Evolutionary conservation across 2,113 vertebrate genomes (phyloP).

Genomic region (Crotalus helleri): DNA sequence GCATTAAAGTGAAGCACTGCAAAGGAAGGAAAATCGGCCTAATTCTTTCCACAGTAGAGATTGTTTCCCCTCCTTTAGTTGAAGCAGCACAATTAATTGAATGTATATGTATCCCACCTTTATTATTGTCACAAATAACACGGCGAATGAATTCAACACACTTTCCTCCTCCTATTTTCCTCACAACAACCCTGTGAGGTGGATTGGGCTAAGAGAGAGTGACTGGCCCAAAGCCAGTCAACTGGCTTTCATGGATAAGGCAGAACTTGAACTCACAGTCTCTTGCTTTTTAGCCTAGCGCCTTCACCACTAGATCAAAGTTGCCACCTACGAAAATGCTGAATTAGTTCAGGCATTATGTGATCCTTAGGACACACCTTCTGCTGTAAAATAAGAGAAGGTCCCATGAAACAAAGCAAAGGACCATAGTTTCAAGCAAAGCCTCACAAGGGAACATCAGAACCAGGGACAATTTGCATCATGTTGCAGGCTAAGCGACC

Average conservation of each 20-base stretch:
- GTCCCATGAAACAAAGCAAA: no score
- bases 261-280: not conserved
- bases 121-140: not conserved
- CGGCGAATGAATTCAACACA: not conserved
- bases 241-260: not conserved
- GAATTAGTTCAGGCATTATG: not conserved
- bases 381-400: not conserved
- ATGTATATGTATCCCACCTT: not conserved
- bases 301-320: not conserved
- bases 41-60: not conserved
- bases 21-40: not conserved
- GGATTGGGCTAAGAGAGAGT: not conserved
- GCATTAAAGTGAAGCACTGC: not conserved
- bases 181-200: not conserved
- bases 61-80: not conserved
- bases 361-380: not conserved
- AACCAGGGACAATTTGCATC: no score
- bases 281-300: not conserved
- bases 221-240: not conserved
- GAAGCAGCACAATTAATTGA: not conserved
- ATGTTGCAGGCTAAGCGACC: slow-evolving; percentile 19
- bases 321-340: not conserved
- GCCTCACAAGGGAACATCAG: not conserved
- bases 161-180: not conserved
- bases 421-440: not conserved